Conservation (phyloP, 2,888 invertebrate species). For the Drosophila testacea region DNA sequence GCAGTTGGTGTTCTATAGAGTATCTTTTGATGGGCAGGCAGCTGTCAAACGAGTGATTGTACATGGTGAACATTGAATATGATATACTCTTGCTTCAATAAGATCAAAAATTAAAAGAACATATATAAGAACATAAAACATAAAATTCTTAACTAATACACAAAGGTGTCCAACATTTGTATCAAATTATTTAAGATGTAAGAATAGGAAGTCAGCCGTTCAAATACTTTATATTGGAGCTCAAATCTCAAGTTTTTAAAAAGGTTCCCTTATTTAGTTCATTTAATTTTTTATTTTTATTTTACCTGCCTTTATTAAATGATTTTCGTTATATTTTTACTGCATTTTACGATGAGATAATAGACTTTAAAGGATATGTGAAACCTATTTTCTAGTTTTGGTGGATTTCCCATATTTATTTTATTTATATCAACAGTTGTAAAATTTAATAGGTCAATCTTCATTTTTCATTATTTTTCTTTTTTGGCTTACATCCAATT, state of each 20-base stretch:
- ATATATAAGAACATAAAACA: too few species aligned
- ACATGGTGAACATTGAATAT: conserved; percentile 13
- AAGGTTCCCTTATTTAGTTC: background rate
- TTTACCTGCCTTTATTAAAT: background rate
- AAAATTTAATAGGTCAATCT: conserved; percentile 1
- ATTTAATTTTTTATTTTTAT: background rate
- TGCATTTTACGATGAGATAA: too few species aligned
- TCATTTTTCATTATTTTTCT: background rate
- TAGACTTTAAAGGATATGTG: too few species aligned
- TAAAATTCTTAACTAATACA: too few species aligned
- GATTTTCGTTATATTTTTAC: too few species aligned
- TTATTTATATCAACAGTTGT: background rate
- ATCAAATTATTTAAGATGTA: background rate
- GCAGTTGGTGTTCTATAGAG: conserved; percentile 15
- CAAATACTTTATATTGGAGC: background rate
- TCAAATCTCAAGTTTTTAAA: background rate
- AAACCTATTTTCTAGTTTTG: too few species aligned
- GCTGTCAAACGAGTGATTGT: conserved; percentile 57
- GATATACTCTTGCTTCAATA: conserved; percentile 29
- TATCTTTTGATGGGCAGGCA: conserved; percentile 61
- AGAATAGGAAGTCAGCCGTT: background rate
- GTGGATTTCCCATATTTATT: too few species aligned
- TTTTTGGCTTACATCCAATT: conserved; percentile 24
- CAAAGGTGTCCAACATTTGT: too few species aligned
- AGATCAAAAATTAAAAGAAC: too few species aligned